Evolutionary conservation across 2,113 vertebrate genomes (phyloP).

Genomic region (Melanerpes aurifrons): DNA sequence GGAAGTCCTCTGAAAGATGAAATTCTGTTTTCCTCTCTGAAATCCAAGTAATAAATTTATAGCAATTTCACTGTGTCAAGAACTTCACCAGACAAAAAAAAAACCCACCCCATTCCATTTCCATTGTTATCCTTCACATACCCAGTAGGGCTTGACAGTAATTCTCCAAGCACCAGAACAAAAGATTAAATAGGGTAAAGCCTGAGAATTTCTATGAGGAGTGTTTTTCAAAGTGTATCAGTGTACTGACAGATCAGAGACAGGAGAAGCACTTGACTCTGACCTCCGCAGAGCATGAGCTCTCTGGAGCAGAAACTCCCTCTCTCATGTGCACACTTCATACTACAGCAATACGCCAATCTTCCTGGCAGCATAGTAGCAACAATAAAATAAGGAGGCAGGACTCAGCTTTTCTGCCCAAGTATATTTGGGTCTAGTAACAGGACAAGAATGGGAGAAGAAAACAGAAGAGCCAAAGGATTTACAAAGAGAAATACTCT

Average conservation of each 20-base stretch:
- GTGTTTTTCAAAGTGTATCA: neutral
- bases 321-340: neutral
- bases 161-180: neutral
- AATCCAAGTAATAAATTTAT: neutral
- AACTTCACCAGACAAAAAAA: neutral
- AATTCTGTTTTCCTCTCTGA: neutral
- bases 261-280: neutral
- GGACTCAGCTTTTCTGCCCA: neutral
- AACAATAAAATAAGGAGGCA: neutral
- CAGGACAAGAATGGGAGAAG: neutral
- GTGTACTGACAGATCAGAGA: conserved; percentile 24
- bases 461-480: neutral
- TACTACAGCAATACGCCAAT: neutral
- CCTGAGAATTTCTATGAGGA: neutral
- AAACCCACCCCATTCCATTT: accelerated
- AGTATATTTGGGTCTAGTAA: neutral
- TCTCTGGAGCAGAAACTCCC: neutral
- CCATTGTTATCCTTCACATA: neutral
- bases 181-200: neutral
- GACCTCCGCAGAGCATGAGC: neutral
- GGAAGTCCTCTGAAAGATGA: neutral
- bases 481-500: neutral
- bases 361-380: neutral
- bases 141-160: neutral
- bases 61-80: neutral